Percentiles rank a stretch among this genome's conserved stretches.
Conservation (phyloP, 2,888 invertebrate species). For the Schrankia costaestrigalis region DNA sequence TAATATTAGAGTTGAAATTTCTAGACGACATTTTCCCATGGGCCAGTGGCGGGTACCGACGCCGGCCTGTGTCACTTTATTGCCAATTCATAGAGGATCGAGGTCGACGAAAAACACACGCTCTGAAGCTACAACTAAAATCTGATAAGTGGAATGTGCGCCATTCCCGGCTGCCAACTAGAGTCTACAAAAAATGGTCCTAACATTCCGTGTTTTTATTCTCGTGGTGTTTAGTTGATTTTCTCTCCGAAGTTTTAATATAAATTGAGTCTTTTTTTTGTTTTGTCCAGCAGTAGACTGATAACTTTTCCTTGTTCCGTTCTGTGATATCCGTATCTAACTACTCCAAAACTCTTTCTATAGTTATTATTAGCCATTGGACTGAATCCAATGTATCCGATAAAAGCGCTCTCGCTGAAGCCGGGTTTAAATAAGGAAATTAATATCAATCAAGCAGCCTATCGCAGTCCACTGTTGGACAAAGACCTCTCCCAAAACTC, state of each 20-base stretch:
- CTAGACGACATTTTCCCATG: slow-evolving; percentile 14
- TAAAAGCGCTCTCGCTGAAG: no score
- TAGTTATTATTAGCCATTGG: no score
- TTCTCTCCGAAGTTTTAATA: not conserved
- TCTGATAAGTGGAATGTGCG: slow-evolving; percentile 43
- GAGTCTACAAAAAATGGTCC: slow-evolving; percentile 27
- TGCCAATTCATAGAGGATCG: slow-evolving; percentile 25
- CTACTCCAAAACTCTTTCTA: no score
- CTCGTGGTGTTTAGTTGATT: slow-evolving; percentile 1
- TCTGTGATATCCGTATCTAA: no score
- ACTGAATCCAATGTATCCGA: no score
- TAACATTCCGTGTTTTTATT: slow-evolving; percentile 8
- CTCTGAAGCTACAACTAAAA: slow-evolving; percentile 31
- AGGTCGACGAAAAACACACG: slow-evolving; percentile 34
- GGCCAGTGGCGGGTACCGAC: slow-evolving; percentile 4
- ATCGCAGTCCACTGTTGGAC: no score
- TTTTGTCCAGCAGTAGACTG: no score
- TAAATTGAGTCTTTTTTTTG: no score
- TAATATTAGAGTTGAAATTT: slow-evolving; percentile 22
- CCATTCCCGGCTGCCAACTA: slow-evolving; percentile 21
- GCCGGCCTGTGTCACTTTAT: slow-evolving; percentile 31
- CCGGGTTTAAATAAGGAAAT: no score
- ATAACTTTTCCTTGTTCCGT: no score
- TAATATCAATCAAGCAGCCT: no score
- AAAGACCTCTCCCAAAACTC: no score